phyloP scores from a whole-genome alignment of 2,113 vertebrate species.

The Centropristis striata region DNA sequence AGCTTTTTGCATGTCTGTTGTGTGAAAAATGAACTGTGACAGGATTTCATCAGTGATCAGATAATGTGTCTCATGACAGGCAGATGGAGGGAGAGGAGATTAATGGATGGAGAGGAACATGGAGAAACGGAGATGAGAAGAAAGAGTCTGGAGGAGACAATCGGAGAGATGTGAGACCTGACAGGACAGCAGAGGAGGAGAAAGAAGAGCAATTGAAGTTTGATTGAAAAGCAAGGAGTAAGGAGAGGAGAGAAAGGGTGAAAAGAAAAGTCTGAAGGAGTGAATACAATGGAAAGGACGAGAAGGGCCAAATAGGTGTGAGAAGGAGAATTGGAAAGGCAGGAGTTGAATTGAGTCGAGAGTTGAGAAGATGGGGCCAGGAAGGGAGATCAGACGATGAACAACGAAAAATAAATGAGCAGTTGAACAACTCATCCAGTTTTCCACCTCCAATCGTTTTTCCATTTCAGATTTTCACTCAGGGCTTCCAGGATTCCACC shows the following conservation, averaged over 20 bases:
- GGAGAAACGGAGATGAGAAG: neutral
- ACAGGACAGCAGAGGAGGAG: too few relatives aligned
- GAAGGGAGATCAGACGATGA: constrained; percentile 12
- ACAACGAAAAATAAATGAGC: constrained; percentile 43
- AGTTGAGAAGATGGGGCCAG: constrained; percentile 33
- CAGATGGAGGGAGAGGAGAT: constrained; percentile 14
- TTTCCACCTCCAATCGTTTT: constrained; percentile 4
- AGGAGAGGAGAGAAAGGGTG: neutral
- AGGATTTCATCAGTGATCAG: constrained; percentile 4
- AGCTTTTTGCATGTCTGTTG: neutral
- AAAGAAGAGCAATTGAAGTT: neutral
- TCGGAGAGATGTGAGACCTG: neutral
- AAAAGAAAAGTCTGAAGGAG: neutral
- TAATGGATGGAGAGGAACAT: neutral
- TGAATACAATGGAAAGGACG: constrained; percentile 10
- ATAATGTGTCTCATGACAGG: neutral
- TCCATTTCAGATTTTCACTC: neutral
- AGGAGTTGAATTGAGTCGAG: constrained; percentile 38
- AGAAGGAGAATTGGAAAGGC: constrained; percentile 22
- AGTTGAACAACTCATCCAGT: constrained; percentile 19
- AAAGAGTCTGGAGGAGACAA: neutral
- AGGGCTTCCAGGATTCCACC: neutral
- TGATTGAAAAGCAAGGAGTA: neutral
- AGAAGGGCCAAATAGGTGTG: constrained; percentile 18
- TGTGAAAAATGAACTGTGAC: constrained; percentile 26